Conservation (phyloP, 2,797 vertebrate genomes). For the Phataginus tetradactyla region DNA sequence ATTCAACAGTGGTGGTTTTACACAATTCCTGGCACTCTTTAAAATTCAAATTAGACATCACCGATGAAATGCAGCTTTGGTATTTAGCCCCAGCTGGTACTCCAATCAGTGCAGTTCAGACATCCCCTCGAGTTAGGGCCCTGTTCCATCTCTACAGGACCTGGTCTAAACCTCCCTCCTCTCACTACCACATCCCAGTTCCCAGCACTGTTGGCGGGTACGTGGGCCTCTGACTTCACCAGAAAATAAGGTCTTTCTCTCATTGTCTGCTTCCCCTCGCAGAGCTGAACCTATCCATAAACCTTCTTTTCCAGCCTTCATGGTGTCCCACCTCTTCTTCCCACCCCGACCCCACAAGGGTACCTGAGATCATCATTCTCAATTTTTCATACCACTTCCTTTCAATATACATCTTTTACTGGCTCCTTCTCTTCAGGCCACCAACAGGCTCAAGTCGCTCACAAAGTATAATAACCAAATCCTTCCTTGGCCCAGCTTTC, state of each 20-base stretch:
- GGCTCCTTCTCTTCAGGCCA: neutral
- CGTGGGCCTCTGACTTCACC: neutral
- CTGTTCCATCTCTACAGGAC: neutral
- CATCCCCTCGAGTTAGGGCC: neutral
- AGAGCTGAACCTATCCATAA: neutral
- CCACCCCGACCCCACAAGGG: rapidly evolving
- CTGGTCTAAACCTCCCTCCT: neutral
- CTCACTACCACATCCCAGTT: neutral
- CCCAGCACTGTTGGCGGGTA: neutral
- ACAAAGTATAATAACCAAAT: neutral
- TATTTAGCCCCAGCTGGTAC: neutral
- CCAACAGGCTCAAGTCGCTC: neutral
- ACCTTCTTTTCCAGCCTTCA: neutral
- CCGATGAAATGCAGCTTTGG: neutral
- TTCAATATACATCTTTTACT: neutral
- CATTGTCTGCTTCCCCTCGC: neutral
- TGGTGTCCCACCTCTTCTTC: neutral
- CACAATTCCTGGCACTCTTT: neutral
- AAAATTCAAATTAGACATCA: neutral
- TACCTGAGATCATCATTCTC: neutral
- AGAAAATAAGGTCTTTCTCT: neutral
- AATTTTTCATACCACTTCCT: neutral
- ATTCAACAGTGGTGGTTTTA: neutral
- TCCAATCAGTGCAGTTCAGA: neutral
- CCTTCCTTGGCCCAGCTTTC: neutral